phyloP scores from a whole-genome alignment of 2,797 vertebrate genomes.

The Vultur gryphus region DNA sequence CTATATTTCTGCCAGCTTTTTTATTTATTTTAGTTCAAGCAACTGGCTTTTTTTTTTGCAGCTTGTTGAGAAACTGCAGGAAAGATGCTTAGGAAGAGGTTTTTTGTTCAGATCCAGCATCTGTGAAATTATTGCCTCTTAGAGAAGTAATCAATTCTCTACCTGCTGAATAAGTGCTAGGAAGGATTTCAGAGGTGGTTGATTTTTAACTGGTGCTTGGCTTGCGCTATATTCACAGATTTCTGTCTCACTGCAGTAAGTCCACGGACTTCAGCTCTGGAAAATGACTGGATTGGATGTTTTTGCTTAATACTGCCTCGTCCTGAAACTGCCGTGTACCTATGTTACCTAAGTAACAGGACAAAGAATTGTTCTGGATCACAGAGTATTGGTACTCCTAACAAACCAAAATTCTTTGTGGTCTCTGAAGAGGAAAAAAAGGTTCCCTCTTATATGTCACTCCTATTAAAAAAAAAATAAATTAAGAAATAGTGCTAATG shows the following conservation, averaged over 20 bases:
- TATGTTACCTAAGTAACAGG: not conserved
- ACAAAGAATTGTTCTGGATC: not conserved
- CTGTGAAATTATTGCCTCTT: slow-evolving; percentile 34
- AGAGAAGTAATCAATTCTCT: slow-evolving; percentile 32
- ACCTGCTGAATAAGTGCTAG: slow-evolving; percentile 32
- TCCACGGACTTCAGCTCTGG: not conserved
- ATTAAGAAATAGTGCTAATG: not conserved
- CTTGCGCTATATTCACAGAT: not conserved
- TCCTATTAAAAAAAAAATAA: not conserved
- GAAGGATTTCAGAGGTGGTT: not conserved
- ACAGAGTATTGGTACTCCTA: not conserved
- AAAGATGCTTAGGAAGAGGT: slow-evolving; percentile 4
- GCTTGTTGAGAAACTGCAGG: not conserved
- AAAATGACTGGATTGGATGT: not conserved
- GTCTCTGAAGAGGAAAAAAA: not conserved
- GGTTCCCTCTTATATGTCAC: not conserved
- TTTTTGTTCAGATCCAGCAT: not conserved
- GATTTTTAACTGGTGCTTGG: not conserved
- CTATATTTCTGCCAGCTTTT: not conserved
- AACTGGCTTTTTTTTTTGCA: not conserved
- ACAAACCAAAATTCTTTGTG: not conserved
- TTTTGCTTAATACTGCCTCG: not conserved
- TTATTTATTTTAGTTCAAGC: not conserved
- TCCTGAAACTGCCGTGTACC: not conserved
- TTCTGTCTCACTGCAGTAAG: not conserved